Evolutionary conservation across 2,888 invertebrate species (phyloP), one percentile per base, ranked within the genome.

Genomic region (Blastobasis lacticolella): DNA sequence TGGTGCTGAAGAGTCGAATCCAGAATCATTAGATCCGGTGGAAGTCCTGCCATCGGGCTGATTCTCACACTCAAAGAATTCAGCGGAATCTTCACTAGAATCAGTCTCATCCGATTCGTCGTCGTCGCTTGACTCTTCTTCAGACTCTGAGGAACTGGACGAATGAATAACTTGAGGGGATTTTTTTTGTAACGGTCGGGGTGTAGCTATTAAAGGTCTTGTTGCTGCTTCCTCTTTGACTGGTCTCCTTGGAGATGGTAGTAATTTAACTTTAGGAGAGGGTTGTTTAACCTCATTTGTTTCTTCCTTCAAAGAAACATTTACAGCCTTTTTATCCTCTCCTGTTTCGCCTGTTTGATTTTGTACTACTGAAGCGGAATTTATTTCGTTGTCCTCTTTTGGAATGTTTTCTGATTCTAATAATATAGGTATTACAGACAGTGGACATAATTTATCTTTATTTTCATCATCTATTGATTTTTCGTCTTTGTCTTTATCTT

Each of bases 21-120:
- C 95, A 54, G 95, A 95, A 85, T 95, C 95, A 78, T 94, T 94
- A 66, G 95, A 95, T 67, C 94, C 93, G 56, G 94, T 94, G 53
- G 93, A 93, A 48, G 89, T 90, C 69, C 92, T 88, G 79, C 90
- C 90, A 51, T 90, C 90, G 10, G 83, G 78, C 59, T 85, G 88
- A 50, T 74, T 82, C 66, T 88, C 88, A 66, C 87, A 83, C 62
- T 88, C 88, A 52, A 69, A 83, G 65, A 83, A 88, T 62, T 88
- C 87, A 5, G 72, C 66, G 10, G 85, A 86, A 54, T 64, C 78
- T 68, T 81, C 84, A 68, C 87, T 88, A 7, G 75, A 63, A 9
- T 78, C 79, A n/a, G 82, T 78, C 64, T 82, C 85, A 50, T 85
- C 82, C 48, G 77, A 66, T 55, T 85, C 86, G 49, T 89, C 89